These are phyloP conservation scores for Brachionus plicatilis DNA, from an alignment of 1,140 invertebrate species.

Conservation along the genomic window DNA sequence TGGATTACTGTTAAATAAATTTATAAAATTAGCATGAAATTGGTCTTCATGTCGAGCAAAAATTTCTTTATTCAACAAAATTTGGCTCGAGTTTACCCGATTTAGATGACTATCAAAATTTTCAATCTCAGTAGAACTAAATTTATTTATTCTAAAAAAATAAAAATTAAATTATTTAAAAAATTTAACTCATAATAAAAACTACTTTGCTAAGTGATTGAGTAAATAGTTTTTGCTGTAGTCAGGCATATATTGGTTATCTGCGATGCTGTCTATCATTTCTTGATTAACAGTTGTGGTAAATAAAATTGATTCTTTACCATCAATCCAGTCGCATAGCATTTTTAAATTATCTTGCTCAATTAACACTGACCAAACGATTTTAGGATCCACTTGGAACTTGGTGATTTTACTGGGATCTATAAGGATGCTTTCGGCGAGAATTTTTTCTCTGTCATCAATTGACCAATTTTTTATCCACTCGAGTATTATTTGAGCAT, in stretches of 20 bases:
- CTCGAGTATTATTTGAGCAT: neutral
- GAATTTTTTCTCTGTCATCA: neutral
- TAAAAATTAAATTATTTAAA: neutral
- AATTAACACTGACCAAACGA: neutral
- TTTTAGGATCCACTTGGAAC: neutral
- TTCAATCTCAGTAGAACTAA: neutral
- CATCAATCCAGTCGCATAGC: neutral
- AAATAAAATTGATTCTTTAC: neutral
- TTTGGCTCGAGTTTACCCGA: neutral
- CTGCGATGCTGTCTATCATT: neutral
- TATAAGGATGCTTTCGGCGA: neutral
- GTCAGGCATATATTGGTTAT: neutral
- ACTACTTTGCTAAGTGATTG: slow-evolving; percentile 1
- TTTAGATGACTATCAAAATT: neutral
- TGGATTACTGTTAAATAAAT: neutral
- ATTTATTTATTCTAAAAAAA: neutral
- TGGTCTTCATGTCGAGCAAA: neutral
- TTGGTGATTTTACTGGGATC: neutral
- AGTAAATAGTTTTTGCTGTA: neutral
- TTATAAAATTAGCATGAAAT: slow-evolving; percentile 21
- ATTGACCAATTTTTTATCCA: slow-evolving; percentile 12
- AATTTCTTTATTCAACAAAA: neutral
- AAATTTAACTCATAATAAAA: neutral
- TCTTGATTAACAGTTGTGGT: neutral
- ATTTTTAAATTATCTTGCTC: neutral